phyloP scores from a whole-genome alignment of 2,888 invertebrate species.

The Polyommatus icarus region DNA sequence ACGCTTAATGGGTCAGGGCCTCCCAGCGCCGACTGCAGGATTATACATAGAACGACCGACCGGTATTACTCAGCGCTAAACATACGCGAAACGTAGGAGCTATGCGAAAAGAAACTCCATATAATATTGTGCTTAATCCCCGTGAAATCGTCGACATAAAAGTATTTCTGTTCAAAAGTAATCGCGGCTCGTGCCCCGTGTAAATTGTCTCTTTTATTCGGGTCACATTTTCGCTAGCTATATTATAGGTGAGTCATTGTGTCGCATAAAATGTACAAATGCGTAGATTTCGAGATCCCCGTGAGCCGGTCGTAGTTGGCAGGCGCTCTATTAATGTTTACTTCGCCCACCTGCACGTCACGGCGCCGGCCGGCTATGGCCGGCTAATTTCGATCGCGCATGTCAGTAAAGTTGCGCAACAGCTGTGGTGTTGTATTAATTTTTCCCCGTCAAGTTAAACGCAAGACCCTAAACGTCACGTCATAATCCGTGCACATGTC shows the following conservation, averaged over 20 bases:
- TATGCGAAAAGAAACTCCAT: slow-evolving; percentile 40
- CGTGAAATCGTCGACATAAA: background rate
- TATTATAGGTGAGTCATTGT: slow-evolving; percentile 53
- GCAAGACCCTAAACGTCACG: slow-evolving; percentile 51
- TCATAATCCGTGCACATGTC: slow-evolving; percentile 53
- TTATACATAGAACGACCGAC: slow-evolving; percentile 62
- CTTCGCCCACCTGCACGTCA: slow-evolving; percentile 44
- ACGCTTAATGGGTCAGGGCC: slow-evolving; percentile 72
- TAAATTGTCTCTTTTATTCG: background rate
- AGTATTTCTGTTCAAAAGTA: slow-evolving; percentile 39
- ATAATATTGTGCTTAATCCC: slow-evolving; percentile 28
- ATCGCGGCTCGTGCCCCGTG: slow-evolving; percentile 39
- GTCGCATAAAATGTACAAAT: slow-evolving; percentile 46
- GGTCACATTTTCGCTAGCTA: slow-evolving; percentile 45
- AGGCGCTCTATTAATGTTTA: slow-evolving; percentile 50
- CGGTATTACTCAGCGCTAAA: slow-evolving; percentile 51
- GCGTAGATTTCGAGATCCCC: slow-evolving; percentile 41
- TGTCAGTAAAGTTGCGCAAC: slow-evolving; percentile 48
- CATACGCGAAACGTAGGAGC: slow-evolving; percentile 38
- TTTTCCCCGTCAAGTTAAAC: slow-evolving; percentile 40
- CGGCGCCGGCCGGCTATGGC: slow-evolving; percentile 48
- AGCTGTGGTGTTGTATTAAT: slow-evolving; percentile 39
- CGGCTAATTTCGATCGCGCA: slow-evolving; percentile 44
- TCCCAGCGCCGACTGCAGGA: slow-evolving; percentile 68
- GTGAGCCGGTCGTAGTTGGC: slow-evolving; percentile 45